Evolutionary conservation across 1,140 invertebrate genomes (phyloP).

Genomic region (Babylonia areolata): DNA sequence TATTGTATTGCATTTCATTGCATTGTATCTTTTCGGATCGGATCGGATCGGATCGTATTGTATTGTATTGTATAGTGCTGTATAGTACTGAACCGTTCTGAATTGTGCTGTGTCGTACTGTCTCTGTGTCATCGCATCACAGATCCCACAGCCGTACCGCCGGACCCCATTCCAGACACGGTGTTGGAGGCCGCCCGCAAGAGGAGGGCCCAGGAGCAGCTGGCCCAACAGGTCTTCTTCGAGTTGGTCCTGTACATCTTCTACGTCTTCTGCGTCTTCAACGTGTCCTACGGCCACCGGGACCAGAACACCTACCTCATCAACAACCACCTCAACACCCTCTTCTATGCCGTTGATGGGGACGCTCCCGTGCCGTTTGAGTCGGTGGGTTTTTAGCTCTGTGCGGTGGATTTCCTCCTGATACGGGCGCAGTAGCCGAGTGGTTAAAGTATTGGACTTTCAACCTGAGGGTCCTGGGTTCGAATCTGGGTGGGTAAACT

Average conservation of each 20-base stretch:
- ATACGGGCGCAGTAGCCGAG: no score
- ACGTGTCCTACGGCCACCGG: slow-evolving; percentile 31
- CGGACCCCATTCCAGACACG: slow-evolving; percentile 12
- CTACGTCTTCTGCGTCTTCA: slow-evolving; percentile 33
- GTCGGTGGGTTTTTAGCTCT: slow-evolving; percentile 13
- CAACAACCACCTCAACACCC: background rate
- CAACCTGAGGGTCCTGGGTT: no score
- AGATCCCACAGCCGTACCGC: slow-evolving; percentile 24
- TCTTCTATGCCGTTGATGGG: background rate
- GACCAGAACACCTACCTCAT: slow-evolving; percentile 14
- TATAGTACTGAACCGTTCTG: no score
- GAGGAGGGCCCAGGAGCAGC: slow-evolving; percentile 21
- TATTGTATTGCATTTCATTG: no score
- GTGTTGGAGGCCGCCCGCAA: slow-evolving; percentile 19
- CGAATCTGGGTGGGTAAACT: no score
- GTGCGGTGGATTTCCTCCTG: no score
- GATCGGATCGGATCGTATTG: no score
- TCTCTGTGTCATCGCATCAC: no score
- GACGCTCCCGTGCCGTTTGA: slow-evolving; percentile 10
- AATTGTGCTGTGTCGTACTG: no score
- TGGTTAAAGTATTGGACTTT: no score
- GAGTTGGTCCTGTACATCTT: slow-evolving; percentile 35
- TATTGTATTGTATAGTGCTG: no score
- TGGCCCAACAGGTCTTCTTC: slow-evolving; percentile 31
- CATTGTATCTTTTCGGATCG: no score